Evolutionary conservation across 2,797 vertebrate genomes (phyloP), one percentile per base, ranked within the genome.

Genomic region (Anguilla megastoma): DNA sequence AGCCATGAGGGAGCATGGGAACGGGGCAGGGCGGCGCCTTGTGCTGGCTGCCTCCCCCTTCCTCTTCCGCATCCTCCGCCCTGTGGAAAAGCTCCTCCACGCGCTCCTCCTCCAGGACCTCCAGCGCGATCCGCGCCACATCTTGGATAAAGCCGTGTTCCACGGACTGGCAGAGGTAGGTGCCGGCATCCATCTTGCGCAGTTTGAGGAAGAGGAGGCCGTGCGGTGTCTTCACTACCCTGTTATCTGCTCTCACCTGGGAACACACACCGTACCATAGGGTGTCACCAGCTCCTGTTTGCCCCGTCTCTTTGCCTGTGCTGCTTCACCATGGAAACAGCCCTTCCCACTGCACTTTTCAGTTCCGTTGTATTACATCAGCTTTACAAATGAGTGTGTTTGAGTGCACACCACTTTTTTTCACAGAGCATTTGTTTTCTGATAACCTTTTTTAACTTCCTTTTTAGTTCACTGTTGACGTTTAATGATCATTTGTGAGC

Each of bases 131-230:
- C 85, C 95, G 97, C 6, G 97, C 94, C 69, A 99, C 92, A 0
- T 97, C 98, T 89, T 98, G 98, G 85, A 98, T 95, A 76, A 99
- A 99, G 90, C 97, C 95, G 0, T 98, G 98, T 89, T 99, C 99
- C 86, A 97, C 97, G 0, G 98, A 98, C 95, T 99, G 98, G 91
- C 99, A 99, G 89, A 98, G 95, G 54, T 99, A 99, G 33, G 95
- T 94, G 1, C 98, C 98, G 0, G 97, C 95, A 36, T 99, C 98
- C 7, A 95, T 92, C 71, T 93, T 94, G 86, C 92, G 96, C 0
- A 98, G 93, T 41, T 91, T 95, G 66, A 99, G 92, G 69, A 99
- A 97, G 90, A 99, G 95, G 71, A 99, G 97, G 10, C 99, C 99
- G 0, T 99, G 96, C 63, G 98, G 95, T 86, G 97, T 98, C 93